Percentiles rank a stretch among this genome's conserved stretches.
phyloP scores from a whole-genome alignment of 30 jellyfish, hydroid and myxozoan species.

The Catostylus mosaicus region DNA sequence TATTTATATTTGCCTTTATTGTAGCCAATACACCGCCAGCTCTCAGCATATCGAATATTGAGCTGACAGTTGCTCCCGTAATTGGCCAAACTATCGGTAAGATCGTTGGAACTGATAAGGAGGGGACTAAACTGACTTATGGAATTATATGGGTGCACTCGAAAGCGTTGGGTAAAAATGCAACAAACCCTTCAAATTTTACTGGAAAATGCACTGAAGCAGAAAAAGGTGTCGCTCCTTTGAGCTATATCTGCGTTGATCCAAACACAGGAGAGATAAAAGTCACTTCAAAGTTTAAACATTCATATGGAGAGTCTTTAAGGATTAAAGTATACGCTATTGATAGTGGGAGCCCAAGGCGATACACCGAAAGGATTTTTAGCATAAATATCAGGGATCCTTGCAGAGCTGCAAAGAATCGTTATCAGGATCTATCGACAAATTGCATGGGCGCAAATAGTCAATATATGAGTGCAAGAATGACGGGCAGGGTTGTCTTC shows the following conservation, averaged over 20 bases:
- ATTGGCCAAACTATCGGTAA: constrained; percentile 26
- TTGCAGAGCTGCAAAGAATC: constrained; percentile 17
- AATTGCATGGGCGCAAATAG: constrained; percentile 10
- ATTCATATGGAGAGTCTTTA: constrained; percentile 28
- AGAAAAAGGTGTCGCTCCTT: constrained; percentile 19
- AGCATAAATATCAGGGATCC: constrained; percentile 26
- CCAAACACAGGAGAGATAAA: constrained; percentile 52
- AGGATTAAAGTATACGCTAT: constrained; percentile 26
- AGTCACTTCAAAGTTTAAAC: constrained; percentile 29
- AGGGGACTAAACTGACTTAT: constrained; percentile 23
- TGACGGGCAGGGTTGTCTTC: background rate
- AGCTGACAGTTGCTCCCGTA: background rate
- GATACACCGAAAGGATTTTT: constrained; percentile 6
- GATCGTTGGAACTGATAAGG: constrained; percentile 38
- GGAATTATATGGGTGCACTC: constrained; percentile 41
- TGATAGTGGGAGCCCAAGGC: constrained; percentile 61
- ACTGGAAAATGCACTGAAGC: constrained; percentile 40
- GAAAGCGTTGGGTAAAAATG: background rate
- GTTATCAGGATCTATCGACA: constrained; percentile 1
- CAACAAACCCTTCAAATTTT: background rate
- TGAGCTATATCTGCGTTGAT: constrained; percentile 40
- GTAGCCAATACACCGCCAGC: constrained; percentile 50
- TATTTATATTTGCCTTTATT: background rate
- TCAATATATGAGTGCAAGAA: background rate
- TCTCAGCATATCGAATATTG: background rate